Percentiles rank a stretch among this genome's conserved stretches.
Evolutionary conservation across 2,113 vertebrate species (phyloP).

Genomic region (Apteryx mantelli): DNA sequence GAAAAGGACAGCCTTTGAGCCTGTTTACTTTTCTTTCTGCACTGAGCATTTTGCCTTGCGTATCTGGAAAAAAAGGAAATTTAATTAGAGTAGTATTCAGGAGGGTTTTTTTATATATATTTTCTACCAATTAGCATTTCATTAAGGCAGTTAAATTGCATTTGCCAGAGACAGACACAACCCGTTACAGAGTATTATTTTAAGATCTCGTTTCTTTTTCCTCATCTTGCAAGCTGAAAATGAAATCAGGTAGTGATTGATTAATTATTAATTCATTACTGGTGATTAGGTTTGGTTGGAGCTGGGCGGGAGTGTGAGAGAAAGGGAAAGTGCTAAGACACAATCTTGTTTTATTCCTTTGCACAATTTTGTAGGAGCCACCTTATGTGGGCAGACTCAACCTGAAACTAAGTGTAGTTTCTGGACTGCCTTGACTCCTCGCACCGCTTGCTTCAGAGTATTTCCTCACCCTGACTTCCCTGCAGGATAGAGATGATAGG

Average conservation of each 20-base stretch:
- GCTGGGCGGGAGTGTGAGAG: neutral
- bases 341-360: neutral
- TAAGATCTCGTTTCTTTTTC: constrained; percentile 56
- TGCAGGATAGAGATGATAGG: neutral
- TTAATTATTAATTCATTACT: constrained; percentile 65
- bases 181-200: constrained; percentile 66
- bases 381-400: neutral
- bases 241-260: constrained; percentile 66
- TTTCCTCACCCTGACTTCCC: neutral
- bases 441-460: too few species aligned
- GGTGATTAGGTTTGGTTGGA: neutral
- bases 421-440: neutral
- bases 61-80: constrained; percentile 47
- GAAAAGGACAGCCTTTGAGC: neutral
- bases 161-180: constrained; percentile 71
- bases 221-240: constrained; percentile 50
- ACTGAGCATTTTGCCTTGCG: constrained; percentile 25
- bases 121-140: constrained; percentile 79
- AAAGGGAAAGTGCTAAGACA: neutral
- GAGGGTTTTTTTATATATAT: constrained; percentile 61
- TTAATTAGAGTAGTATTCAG: constrained; percentile 65
- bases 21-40: constrained; percentile 37
- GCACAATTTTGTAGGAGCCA: neutral
- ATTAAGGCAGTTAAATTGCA: constrained; percentile 78
- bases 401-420: neutral